Base-by-base conservation (phyloP, 2,113 vertebrate genomes). In the Nerophis lumbriciformis region DNA sequence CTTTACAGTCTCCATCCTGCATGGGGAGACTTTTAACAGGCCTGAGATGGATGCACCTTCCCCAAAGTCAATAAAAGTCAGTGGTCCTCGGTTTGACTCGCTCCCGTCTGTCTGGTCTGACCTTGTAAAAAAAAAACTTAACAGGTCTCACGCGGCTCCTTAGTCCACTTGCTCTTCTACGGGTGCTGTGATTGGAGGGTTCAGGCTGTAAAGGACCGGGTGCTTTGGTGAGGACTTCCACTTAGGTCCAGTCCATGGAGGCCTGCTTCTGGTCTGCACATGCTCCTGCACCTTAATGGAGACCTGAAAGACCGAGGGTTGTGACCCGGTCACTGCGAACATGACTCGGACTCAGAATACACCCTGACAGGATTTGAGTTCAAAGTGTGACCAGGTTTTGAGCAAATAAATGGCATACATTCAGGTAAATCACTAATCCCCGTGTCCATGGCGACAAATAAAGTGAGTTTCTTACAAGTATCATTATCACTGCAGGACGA, bases 71-170 rank as follows among this genome's bases (percentile, higher is more conserved):
- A 74, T 87, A 77, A 85, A 82, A 70, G 59, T 77, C 69, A 44
- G 39, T 10, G 16, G 68, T 66, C 57, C 71, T 62, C 56, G 58
- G 53, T 61, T 63, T 49, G 5, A 47, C 56, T 61, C 58, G 55
- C 60, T 28, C 42, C 63, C 8, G 45, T 66, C 72, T 71, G 72
- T 78, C 77, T 82, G 76, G 59, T 59, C 66, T 49, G 63, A 61
- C 16, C 81, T 76, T 67, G 57, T 85, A 83, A 88, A n/a, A n/a
- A n/a, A n/a, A n/a, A n/a, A 37, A 54, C 65, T 82, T 73, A 73
- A 85, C 68, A 67, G 66, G 66, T 71, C 78, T 81, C 84, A 61
- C 56, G 61, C 74, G 76, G 68, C 58, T 44, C 47, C 55, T 61
- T 50, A 54, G 76, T 67, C 71, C 69, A 63, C 63, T 38, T 38